phyloP scores from a whole-genome alignment of 2,888 invertebrate species.

The Lasius fuliginosus region DNA sequence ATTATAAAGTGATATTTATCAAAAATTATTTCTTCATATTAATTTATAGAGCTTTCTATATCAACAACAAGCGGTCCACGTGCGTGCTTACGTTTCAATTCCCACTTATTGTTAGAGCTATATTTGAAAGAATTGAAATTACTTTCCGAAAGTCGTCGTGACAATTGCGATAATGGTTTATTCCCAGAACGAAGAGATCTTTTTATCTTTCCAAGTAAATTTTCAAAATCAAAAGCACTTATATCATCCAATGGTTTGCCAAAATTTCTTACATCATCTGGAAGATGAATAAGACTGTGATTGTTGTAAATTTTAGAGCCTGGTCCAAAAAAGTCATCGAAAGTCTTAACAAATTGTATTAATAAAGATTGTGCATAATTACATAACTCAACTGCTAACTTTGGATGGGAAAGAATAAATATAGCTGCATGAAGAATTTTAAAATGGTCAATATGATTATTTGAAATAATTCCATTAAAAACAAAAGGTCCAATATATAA shows the following conservation, averaged over 20 bases:
- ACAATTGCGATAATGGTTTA: constrained; percentile 11
- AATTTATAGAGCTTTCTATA: not conserved
- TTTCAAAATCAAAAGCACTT: constrained; percentile 28
- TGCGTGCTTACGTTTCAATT: not conserved
- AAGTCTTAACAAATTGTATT: constrained; percentile 5
- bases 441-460: constrained; percentile 5
- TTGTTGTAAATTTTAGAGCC: not conserved
- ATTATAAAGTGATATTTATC: constrained; percentile 6
- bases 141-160: constrained; percentile 15
- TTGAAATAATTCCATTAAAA: constrained; percentile 12
- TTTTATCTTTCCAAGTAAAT: constrained; percentile 20
- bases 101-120: not conserved
- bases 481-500: constrained; percentile 17
- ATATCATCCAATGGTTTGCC: not conserved
- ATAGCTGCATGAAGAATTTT: not conserved
- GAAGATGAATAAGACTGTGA: not conserved
- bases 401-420: constrained; percentile 13
- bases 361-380: constrained; percentile 4
- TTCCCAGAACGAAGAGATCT: not conserved
- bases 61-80: not conserved
- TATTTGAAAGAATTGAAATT: not conserved
- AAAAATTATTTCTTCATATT: constrained; percentile 16
- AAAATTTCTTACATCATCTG: constrained; percentile 13
- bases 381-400: constrained; percentile 14
- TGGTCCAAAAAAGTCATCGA: constrained; percentile 5